Percentiles rank a stretch among this genome's conserved stretches.
These are phyloP conservation scores for Hirtodrosophila cameraria DNA, from an alignment of 2,888 invertebrate species.

Conservation along the genomic window DNA sequence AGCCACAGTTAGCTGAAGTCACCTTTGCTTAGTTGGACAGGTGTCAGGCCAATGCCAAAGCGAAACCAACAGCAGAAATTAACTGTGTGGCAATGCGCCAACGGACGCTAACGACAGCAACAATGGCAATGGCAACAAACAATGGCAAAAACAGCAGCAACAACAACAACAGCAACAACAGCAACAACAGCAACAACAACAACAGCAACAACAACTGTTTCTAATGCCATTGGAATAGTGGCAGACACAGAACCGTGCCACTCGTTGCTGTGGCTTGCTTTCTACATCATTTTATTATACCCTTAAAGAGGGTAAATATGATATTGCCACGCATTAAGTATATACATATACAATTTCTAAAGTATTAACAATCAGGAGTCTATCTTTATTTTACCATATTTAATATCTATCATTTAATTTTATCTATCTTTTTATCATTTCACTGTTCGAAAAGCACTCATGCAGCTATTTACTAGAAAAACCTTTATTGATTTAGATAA, in stretches of 20 bases:
- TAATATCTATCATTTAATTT: no score
- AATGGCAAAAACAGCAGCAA: neutral
- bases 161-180: slow-evolving; percentile 6
- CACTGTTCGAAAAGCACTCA: no score
- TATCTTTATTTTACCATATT: no score
- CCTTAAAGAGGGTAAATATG: neutral
- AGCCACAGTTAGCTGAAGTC: slow-evolving; percentile 5
- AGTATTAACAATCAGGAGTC: no score
- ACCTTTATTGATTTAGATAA: no score
- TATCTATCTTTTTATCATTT: no score
- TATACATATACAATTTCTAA: no score
- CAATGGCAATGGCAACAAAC: slow-evolving; percentile 2
- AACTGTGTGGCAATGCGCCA: slow-evolving; percentile 44
- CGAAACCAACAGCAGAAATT: slow-evolving; percentile 33
- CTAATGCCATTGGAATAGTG: slow-evolving; percentile 21
- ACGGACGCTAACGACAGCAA: slow-evolving; percentile 9
- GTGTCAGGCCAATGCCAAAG: slow-evolving; percentile 13
- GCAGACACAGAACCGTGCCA: slow-evolving; percentile 29
- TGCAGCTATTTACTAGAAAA: no score
- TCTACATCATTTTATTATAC: neutral
- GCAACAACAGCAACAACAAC: neutral
- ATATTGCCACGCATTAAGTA: neutral
- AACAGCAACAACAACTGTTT: slow-evolving; percentile 5
- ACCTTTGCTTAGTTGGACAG: slow-evolving; percentile 26
- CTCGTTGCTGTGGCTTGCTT: slow-evolving; percentile 8